Percentiles rank a stretch among this genome's conserved stretches.
These are phyloP conservation scores for Metallyticus violacea DNA, from an alignment of 2,888 invertebrate species.

Conservation along the genomic window DNA sequence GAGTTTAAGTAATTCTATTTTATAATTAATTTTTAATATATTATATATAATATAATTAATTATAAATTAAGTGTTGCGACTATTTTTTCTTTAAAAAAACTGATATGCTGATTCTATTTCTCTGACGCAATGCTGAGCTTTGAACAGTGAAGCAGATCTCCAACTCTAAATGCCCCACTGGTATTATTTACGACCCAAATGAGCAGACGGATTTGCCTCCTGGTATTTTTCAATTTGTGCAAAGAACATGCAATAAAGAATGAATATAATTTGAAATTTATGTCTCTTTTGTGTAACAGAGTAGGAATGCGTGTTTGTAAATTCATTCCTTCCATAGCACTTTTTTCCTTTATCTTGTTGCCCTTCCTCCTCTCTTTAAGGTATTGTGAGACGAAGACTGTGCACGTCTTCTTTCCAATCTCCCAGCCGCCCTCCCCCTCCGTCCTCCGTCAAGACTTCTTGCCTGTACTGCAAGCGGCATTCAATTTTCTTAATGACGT, in stretches of 20 bases:
- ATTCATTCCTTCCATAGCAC: not conserved
- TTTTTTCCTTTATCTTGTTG: not conserved
- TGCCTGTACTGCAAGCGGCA: slow-evolving; percentile 39
- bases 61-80: too few species aligned
- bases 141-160: not conserved
- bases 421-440: slow-evolving; percentile 19
- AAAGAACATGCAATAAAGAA: not conserved
- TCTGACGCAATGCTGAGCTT: too few species aligned
- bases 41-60: too few species aligned
- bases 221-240: not conserved
- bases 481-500: slow-evolving; percentile 42
- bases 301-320: not conserved
- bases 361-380: not conserved
- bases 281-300: not conserved
- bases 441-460: slow-evolving; percentile 2
- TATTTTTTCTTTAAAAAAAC: too few species aligned
- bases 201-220: not conserved
- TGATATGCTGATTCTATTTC: too few species aligned
- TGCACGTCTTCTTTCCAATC: slow-evolving; percentile 18
- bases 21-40: too few species aligned
- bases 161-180: not conserved
- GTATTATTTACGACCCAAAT: not conserved
- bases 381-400: not conserved
- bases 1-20: too few species aligned
- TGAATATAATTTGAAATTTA: not conserved